Evolutionary conservation across 1,140 invertebrate genomes (phyloP).

Genomic region (Temnothorax curvispinosus): DNA sequence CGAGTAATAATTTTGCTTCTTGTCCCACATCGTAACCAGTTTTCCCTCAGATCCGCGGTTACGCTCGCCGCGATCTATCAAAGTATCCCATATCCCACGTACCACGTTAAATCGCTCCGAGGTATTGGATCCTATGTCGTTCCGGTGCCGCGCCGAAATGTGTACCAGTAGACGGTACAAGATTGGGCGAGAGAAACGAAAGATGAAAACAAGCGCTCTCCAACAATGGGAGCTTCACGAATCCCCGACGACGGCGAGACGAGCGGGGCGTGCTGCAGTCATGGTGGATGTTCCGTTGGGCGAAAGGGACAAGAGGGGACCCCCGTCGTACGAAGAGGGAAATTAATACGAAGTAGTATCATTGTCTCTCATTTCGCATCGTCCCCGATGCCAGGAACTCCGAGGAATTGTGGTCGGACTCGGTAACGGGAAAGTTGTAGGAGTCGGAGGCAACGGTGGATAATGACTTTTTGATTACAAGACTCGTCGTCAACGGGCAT

Average conservation of each 20-base stretch:
- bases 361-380: constrained; percentile 72
- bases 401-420: constrained; percentile 67
- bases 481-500: constrained; percentile 64
- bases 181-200: constrained; percentile 65
- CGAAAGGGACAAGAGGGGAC: constrained; percentile 59
- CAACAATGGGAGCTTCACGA: constrained; percentile 71
- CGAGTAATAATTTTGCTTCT: constrained; percentile 48
- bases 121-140: not conserved
- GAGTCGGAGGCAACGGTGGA: constrained; percentile 67
- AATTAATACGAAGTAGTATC: constrained; percentile 79
- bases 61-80: constrained; percentile 34
- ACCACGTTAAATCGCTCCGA: constrained; percentile 16
- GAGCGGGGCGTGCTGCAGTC: not conserved
- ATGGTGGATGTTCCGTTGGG: constrained; percentile 24
- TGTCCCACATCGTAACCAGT: constrained; percentile 15
- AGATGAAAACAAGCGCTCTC: constrained; percentile 65
- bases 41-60: constrained; percentile 26
- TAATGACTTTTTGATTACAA: constrained; percentile 82
- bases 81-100: constrained; percentile 47
- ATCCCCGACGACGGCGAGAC: not conserved
- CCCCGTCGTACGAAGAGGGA: constrained; percentile 65
- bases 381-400: constrained; percentile 52
- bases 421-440: constrained; percentile 60
- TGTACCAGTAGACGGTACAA: constrained; percentile 39
- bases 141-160: not conserved